Conservation (phyloP, 2,888 invertebrate species). For the Epistrophella euchroma region DNA sequence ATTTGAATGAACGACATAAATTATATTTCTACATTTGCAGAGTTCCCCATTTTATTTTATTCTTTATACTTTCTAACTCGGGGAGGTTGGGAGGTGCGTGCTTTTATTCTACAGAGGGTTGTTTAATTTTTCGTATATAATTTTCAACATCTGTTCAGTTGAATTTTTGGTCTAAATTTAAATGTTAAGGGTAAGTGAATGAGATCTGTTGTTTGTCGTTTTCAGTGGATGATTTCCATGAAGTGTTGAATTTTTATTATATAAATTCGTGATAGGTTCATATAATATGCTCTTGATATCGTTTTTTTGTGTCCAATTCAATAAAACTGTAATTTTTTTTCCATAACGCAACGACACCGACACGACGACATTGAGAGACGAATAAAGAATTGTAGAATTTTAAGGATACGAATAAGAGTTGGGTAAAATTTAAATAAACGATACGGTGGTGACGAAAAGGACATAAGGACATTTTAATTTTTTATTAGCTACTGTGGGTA, state of each 20-base stretch:
- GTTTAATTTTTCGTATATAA: constrained; percentile 56
- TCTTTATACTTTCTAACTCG: not conserved
- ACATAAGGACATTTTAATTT: constrained; percentile 64
- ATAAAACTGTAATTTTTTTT: constrained; percentile 57
- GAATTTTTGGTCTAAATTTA: constrained; percentile 48
- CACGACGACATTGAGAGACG: not conserved
- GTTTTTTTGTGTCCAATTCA: constrained; percentile 48
- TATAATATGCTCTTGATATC: constrained; percentile 10
- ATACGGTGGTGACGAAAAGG: constrained; percentile 34
- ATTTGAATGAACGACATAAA: constrained; percentile 53
- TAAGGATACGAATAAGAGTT: constrained; percentile 2
- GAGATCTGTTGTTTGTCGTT: constrained; percentile 66
- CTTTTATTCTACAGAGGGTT: constrained; percentile 50
- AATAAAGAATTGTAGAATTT: constrained; percentile 6
- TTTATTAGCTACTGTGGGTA: constrained; percentile 62
- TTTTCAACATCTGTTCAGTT: constrained; percentile 73
- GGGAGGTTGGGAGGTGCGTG: constrained; percentile 38
- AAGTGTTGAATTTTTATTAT: constrained; percentile 43
- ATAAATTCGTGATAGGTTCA: constrained; percentile 39
- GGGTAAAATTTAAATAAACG: constrained; percentile 42
- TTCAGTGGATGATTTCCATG: constrained; percentile 68
- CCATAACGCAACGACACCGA: not conserved
- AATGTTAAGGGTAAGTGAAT: constrained; percentile 35
- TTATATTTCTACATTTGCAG: constrained; percentile 60
- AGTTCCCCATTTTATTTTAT: constrained; percentile 1